These are phyloP conservation scores for Rhodophaea formosa DNA, from an alignment of 2,888 invertebrate species.

Conservation along the genomic window DNA sequence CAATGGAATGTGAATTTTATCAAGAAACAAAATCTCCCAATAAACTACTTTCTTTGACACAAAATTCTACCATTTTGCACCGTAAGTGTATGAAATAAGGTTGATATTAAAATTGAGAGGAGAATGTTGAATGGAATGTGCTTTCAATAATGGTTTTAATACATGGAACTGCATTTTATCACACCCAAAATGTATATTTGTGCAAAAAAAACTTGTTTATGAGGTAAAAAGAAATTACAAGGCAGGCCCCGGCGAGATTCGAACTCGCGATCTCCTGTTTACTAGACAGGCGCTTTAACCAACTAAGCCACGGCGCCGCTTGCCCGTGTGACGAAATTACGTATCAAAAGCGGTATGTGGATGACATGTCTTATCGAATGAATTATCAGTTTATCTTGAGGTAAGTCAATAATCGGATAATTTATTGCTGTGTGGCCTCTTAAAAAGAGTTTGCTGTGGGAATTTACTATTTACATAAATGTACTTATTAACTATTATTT, in stretches of 20 bases:
- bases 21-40: slow-evolving; percentile 8
- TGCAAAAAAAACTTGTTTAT: neutral
- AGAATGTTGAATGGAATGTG: slow-evolving; percentile 1
- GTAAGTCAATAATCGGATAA: slow-evolving; percentile 11
- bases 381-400: slow-evolving; percentile 12
- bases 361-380: neutral
- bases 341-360: neutral
- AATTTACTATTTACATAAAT: neutral
- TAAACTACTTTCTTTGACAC: slow-evolving; percentile 2
- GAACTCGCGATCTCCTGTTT: slow-evolving; percentile 77
- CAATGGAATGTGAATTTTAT: slow-evolving; percentile 8
- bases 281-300: slow-evolving; percentile 78
- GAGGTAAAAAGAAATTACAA: neutral
- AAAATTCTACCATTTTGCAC: neutral
- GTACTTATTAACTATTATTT: neutral
- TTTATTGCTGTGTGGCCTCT: neutral
- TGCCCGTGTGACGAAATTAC: neutral
- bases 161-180: slow-evolving; percentile 1
- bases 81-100: neutral
- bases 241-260: slow-evolving; percentile 73
- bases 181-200: slow-evolving; percentile 6
- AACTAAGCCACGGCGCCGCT: slow-evolving; percentile 72
- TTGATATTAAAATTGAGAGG: neutral
- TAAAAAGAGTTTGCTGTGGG: neutral
- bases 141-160: slow-evolving; percentile 1